Conservation (phyloP, 1,140 invertebrate genomes). For the Gyrodactylus salaris region DNA sequence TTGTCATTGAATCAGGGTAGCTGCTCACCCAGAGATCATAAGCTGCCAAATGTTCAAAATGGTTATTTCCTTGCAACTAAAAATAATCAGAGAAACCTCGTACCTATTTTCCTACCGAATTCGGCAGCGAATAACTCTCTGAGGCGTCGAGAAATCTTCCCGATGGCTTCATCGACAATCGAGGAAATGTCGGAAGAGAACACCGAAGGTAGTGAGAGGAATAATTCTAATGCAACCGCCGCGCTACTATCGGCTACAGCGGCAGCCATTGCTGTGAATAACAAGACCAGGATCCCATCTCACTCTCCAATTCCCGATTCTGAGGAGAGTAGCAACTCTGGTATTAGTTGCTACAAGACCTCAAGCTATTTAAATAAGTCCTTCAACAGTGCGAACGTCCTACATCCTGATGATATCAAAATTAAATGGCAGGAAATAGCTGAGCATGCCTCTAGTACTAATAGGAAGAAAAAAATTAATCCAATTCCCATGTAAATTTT, state of each 20-base stretch:
- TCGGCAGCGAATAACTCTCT: neutral
- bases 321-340: neutral
- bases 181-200: neutral
- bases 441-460: no score
- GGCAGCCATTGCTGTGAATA: neutral
- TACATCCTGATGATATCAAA: neutral
- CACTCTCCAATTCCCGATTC: neutral
- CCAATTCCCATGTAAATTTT: no score
- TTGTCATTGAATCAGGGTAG: neutral
- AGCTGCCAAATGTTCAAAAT: neutral
- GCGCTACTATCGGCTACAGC: neutral
- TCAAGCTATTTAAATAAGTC: no score
- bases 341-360: neutral
- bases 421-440: no score
- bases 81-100: neutral
- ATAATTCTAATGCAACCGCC: neutral
- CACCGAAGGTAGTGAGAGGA: neutral
- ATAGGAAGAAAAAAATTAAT: no score
- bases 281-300: neutral
- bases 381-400: neutral
- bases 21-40: neutral
- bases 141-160: neutral
- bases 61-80: neutral
- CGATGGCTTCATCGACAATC: no score
- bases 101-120: neutral